Percentiles rank a stretch among this genome's conserved stretches.
These are phyloP conservation scores for Piliocolobus tephrosceles DNA, from an alignment of 2,113 vertebrate genomes.

Conservation along the genomic window DNA sequence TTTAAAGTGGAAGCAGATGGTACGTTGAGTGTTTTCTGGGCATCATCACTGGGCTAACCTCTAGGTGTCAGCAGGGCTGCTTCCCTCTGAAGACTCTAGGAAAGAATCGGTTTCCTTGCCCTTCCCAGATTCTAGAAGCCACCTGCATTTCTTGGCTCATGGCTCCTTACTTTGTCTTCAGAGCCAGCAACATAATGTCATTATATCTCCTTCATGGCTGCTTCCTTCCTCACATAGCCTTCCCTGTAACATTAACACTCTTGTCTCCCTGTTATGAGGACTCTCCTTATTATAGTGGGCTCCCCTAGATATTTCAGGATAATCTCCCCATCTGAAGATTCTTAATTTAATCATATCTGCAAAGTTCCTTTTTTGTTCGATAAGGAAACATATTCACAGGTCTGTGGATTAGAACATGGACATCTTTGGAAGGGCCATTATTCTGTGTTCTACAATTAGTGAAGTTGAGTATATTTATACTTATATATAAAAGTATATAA, in stretches of 20 bases:
- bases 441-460: constrained; percentile 7
- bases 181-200: not conserved
- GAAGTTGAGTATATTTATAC: constrained; percentile 10
- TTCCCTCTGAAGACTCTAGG: constrained; percentile 1
- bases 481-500: not conserved
- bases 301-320: not conserved
- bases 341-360: not conserved
- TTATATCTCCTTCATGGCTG: not conserved
- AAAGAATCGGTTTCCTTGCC: not conserved
- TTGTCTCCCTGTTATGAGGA: not conserved
- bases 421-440: not conserved
- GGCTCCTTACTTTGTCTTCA: not conserved
- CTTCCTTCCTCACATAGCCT: not conserved
- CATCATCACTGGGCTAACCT: not conserved
- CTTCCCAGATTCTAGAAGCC: not conserved
- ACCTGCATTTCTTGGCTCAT: not conserved
- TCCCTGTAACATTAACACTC: not conserved
- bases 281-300: not conserved
- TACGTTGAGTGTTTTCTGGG: not conserved
- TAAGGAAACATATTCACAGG: not conserved
- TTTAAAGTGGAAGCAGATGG: not conserved
- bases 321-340: not conserved
- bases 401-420: not conserved
- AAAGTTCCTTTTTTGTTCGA: not conserved
- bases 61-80: not conserved